These are phyloP conservation scores for Quadriops clusia DNA, from an alignment of 2,888 invertebrate species.

Conservation along the genomic window DNA sequence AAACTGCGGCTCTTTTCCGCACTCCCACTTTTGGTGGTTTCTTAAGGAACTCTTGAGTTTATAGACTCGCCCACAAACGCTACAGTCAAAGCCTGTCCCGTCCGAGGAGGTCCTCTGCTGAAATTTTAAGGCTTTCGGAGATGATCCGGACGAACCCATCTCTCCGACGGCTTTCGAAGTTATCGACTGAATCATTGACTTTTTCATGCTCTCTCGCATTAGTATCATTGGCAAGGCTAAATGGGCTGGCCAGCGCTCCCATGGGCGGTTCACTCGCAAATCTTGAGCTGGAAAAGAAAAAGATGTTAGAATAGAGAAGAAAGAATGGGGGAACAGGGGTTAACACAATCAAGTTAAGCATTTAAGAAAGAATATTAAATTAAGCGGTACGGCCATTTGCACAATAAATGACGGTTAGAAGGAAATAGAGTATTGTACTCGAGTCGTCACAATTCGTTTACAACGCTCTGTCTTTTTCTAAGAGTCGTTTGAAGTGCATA, in stretches of 20 bases:
- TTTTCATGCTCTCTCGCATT: slow-evolving; percentile 42
- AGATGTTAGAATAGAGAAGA: slow-evolving; percentile 25
- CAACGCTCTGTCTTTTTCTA: too few relatives aligned
- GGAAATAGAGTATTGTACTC: too few relatives aligned
- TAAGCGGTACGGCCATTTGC: too few relatives aligned
- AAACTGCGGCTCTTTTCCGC: slow-evolving; percentile 74
- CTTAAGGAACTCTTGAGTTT: slow-evolving; percentile 75
- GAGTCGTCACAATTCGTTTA: too few relatives aligned
- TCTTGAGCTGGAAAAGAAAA: slow-evolving; percentile 48
- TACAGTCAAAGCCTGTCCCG: slow-evolving; percentile 57
- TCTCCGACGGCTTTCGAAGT: slow-evolving; percentile 14
- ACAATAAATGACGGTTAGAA: too few relatives aligned
- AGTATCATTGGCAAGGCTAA: slow-evolving; percentile 59
- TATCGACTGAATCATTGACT: slow-evolving; percentile 30
- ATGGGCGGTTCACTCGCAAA: slow-evolving; percentile 55
- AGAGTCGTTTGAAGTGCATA: too few relatives aligned
- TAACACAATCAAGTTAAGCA: too few relatives aligned
- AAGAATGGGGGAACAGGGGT: too few relatives aligned
- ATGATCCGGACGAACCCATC: slow-evolving; percentile 21
- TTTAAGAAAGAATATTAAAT: too few relatives aligned
- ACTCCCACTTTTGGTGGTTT: slow-evolving; percentile 78
- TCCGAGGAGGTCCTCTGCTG: slow-evolving; percentile 10
- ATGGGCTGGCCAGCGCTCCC: slow-evolving; percentile 65
- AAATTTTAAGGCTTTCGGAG: slow-evolving; percentile 20
- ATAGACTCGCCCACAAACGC: slow-evolving; percentile 74